Conservation (phyloP, 2,113 vertebrate genomes). For the Phycodurus eques region DNA sequence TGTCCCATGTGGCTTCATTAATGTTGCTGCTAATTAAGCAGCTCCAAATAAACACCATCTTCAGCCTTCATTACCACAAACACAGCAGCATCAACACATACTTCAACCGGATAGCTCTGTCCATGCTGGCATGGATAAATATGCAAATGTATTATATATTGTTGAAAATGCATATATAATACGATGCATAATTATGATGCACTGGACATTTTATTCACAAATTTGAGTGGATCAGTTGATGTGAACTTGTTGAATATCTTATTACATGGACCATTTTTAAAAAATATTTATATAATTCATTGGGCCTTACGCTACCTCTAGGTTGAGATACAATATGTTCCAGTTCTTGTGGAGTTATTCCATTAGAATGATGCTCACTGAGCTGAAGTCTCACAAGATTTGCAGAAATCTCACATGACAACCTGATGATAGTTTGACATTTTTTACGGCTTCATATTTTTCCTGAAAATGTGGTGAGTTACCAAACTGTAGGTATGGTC, state of each 20-base stretch:
- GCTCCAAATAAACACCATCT: slow-evolving; percentile 70
- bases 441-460: neutral
- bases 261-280: neutral
- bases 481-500: neutral
- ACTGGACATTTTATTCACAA: neutral
- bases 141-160: slow-evolving; percentile 26
- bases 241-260: slow-evolving; percentile 6
- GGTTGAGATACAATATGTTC: too few relatives aligned
- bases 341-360: neutral
- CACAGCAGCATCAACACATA: slow-evolving; percentile 60
- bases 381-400: neutral
- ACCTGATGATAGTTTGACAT: neutral
- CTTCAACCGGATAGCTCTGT: slow-evolving; percentile 48
- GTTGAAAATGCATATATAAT: slow-evolving; percentile 17
- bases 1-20: slow-evolving; percentile 73
- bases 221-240: neutral
- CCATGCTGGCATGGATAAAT: slow-evolving; percentile 39
- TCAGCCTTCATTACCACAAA: slow-evolving; percentile 69
- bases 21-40: slow-evolving; percentile 71
- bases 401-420: neutral
- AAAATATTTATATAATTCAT: too few relatives aligned
- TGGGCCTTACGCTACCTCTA: too few relatives aligned
- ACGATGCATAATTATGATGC: neutral
- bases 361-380: neutral
- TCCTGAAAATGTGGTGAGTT: neutral